Conservation (phyloP, 2,113 vertebrate species). For the Protobothrops flavoviridis region DNA sequence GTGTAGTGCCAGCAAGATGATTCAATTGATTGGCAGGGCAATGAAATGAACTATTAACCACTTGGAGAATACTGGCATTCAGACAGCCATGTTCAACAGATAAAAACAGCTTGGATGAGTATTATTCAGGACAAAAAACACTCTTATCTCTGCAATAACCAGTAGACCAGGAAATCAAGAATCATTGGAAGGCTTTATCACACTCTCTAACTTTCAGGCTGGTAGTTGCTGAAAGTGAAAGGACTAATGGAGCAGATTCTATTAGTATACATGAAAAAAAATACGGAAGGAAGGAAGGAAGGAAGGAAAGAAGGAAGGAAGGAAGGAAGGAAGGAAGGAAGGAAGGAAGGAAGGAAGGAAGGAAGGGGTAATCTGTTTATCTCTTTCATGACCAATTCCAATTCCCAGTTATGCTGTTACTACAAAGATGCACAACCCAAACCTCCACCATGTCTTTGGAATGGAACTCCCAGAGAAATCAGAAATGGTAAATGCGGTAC, state of each 20-base stretch:
- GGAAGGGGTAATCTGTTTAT: not conserved
- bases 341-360: not conserved
- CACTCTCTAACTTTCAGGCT: not conserved
- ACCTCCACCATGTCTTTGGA: not conserved
- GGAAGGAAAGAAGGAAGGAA: too few species aligned
- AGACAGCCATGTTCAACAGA: not conserved
- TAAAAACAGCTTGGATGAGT: not conserved
- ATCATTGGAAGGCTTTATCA: not conserved
- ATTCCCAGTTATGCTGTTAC: not conserved
- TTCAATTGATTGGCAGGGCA: not conserved
- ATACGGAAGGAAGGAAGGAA: not conserved
- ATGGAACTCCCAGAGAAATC: not conserved
- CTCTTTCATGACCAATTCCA: not conserved
- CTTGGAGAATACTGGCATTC: not conserved
- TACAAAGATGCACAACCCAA: not conserved
- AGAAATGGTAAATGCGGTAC: not conserved
- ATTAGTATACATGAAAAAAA: not conserved
- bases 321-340: not conserved
- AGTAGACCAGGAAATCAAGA: not conserved
- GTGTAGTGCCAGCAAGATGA: not conserved
- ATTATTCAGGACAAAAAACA: not conserved
- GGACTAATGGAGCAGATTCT: not conserved
- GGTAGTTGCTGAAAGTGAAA: not conserved
- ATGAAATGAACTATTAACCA: not conserved
- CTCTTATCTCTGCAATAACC: not conserved